Percentiles rank a stretch among this genome's conserved stretches.
These are phyloP conservation scores for Leucoraja erinaceus DNA, from an alignment of 2,113 vertebrate genomes.

Conservation along the genomic window DNA sequence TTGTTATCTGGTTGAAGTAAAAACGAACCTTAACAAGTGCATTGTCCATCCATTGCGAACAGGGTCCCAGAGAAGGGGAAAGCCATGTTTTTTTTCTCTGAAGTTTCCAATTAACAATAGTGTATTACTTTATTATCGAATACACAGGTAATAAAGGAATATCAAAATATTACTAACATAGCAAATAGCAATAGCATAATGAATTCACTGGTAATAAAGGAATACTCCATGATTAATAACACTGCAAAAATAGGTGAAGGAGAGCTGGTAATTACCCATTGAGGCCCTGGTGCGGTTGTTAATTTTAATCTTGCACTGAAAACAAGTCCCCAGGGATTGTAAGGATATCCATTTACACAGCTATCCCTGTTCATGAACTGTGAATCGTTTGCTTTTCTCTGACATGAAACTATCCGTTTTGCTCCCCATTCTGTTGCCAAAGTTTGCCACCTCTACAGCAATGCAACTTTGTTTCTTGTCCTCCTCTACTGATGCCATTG, in stretches of 20 bases:
- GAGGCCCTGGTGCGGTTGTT: not conserved
- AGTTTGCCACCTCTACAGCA: not conserved
- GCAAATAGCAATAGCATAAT: not conserved
- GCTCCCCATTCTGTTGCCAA: not conserved
- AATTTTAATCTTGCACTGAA: not conserved
- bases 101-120: not conserved
- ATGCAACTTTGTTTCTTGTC: not conserved
- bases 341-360: not conserved
- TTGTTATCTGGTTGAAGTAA: too few relatives aligned
- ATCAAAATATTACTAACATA: too few relatives aligned
- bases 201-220: not conserved
- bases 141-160: not conserved
- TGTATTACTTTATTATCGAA: not conserved
- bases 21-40: too few relatives aligned
- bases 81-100: not conserved
- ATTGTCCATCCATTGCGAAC: not conserved
- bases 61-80: not conserved
- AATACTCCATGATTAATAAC: not conserved
- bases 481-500: not conserved
- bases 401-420: not conserved
- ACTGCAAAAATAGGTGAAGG: not conserved
- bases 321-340: not conserved
- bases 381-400: not conserved
- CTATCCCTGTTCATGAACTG: not conserved
- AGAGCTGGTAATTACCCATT: not conserved